Base-by-base conservation (phyloP, 2,888 invertebrate genomes). In the Mactromeris polynyma region DNA sequence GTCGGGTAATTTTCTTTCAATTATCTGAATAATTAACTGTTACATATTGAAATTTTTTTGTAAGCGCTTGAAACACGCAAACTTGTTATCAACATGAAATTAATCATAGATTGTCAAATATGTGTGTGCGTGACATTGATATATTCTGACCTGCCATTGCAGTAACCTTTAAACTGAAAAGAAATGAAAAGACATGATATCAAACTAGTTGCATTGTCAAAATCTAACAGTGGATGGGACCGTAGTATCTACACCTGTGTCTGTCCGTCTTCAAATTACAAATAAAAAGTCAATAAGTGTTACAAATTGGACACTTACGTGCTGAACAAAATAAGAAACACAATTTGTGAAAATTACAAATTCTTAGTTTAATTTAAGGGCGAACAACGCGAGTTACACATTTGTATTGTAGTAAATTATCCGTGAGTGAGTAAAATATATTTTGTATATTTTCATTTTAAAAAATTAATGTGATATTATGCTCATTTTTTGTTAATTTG, bases 41-140 rank as follows among this genome's bases (percentile, higher is more conserved):
- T 64, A 64, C 58, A 26, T 64, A 64, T 64, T 64, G 58, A 64
- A 26, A 9, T 26, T 26, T 26, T 26, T 64, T 64, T 26, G 58
- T 64, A 64, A 64, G 14, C 40, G 40, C 64, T 31, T 36, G 19
- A 64, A 54, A 82, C 82, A 82, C 64, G 82, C 82, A 40, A 82
- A 11, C 36, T 17, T 26, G 82, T 82, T 82, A 82, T 82, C 82
- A 82, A 82, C 40, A 26, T 21, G 69, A 82, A 51, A 82, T 82
- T 40, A 58, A 82, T 82, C 82, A 64, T 19, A 64, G 31, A 81
- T 40, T 82, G 64, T 82, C 64, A 82, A 64, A 40, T 40, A 19
- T 6, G 64, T 31, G 26, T n/a, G n/a, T 69, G 64, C 14, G 64
- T 69, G 64, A 64, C 82, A 82, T 82, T 40, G 82, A 69, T 82